These are phyloP conservation scores for Aphodius granarius DNA, from an alignment of 2,888 invertebrate genomes.

Conservation along the genomic window DNA sequence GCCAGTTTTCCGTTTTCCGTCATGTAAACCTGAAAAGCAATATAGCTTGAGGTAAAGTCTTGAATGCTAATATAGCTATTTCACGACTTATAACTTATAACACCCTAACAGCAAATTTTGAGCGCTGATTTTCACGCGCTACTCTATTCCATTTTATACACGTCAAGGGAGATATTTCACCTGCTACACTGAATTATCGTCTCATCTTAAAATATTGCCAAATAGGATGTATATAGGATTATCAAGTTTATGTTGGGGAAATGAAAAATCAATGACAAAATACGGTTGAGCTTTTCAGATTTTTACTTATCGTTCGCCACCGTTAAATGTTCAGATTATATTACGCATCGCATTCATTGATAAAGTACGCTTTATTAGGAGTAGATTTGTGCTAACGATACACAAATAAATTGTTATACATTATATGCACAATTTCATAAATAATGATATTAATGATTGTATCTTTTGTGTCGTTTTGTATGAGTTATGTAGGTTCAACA, in stretches of 20 bases:
- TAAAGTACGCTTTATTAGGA: no score
- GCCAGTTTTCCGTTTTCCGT: not conserved
- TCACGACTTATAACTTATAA: not conserved
- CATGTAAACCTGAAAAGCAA: not conserved
- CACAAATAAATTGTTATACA: not conserved
- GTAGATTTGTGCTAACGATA: not conserved
- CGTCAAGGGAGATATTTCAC: not conserved
- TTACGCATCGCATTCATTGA: no score
- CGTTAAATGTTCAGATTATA: not conserved
- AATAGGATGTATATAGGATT: not conserved
- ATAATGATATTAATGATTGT: no score
- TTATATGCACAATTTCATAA: not conserved
- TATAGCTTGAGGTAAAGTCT: no score
- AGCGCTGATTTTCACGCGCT: not conserved
- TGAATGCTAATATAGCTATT: not conserved
- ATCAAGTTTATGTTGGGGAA: not conserved
- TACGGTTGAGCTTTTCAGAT: not conserved
- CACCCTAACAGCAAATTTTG: not conserved
- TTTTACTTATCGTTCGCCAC: not conserved
- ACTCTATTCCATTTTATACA: not conserved
- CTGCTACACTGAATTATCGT: not conserved
- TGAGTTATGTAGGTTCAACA: no score
- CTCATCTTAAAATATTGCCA: not conserved
- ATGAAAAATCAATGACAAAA: not conserved
- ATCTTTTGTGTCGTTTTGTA: no score